Conservation (phyloP, 1,140 invertebrate genomes). For the Drosophila malerkotliana region DNA sequence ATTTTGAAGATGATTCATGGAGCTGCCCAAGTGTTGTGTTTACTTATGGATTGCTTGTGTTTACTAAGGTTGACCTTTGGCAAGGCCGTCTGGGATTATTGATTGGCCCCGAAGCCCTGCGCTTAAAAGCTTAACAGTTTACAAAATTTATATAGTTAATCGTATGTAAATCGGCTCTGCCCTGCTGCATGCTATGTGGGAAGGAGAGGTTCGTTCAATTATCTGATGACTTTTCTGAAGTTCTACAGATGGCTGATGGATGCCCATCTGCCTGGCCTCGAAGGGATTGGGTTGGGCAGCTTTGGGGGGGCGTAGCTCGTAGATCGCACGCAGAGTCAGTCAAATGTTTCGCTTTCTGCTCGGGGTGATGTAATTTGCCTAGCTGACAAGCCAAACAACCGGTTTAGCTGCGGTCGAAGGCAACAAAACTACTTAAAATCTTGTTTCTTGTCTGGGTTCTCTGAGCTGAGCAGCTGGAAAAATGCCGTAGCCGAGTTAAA, state of each 20-base stretch:
- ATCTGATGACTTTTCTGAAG: conserved; percentile 39
- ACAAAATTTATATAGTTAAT: conserved; percentile 18
- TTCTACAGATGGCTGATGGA: conserved; percentile 57
- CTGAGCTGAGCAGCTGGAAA: conserved; percentile 41
- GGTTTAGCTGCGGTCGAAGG: conserved; percentile 45
- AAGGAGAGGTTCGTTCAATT: conserved; percentile 20
- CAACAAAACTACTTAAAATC: conserved; percentile 56
- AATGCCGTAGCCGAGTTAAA: not conserved
- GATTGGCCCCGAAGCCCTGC: conserved; percentile 19
- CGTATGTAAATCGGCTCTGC: conserved; percentile 28
- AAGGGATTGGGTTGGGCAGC: conserved; percentile 4
- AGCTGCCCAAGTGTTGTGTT: conserved; percentile 17
- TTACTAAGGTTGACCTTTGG: conserved; percentile 34
- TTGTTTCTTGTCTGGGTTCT: conserved; percentile 53
- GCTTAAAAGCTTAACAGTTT: conserved; percentile 13
- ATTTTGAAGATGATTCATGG: conserved; percentile 33
- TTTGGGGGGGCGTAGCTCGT: conserved; percentile 35
- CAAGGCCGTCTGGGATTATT: conserved; percentile 40
- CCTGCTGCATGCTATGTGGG: not conserved
- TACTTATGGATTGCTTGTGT: conserved; percentile 18
- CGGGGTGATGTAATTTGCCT: conserved; percentile 74
- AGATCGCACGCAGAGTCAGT: conserved; percentile 37
- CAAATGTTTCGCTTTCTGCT: conserved; percentile 41
- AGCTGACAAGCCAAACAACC: conserved; percentile 65
- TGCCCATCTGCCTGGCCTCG: conserved; percentile 44